Evolutionary conservation across 2,888 invertebrate genomes (phyloP).

Genomic region (Ennomos fuscantarius): DNA sequence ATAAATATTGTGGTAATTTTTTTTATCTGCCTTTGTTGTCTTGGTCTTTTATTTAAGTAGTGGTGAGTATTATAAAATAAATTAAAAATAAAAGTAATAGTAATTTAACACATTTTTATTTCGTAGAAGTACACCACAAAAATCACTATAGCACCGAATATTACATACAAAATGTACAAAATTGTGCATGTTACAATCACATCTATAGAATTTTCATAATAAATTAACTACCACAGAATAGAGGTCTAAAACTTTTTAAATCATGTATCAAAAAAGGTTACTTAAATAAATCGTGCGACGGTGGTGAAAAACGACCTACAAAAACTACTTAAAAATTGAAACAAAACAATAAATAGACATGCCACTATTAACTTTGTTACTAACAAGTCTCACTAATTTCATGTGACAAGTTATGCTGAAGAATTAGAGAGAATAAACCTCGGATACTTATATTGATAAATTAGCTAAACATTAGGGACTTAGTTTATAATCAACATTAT

Average conservation of each 20-base stretch:
- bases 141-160: conserved; percentile 82
- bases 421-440: no score
- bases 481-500: conserved; percentile 5
- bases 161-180: conserved; percentile 84
- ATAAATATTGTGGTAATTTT: conserved; percentile 57
- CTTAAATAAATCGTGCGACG: no score
- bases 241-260: not conserved
- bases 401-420: no score
- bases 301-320: no score
- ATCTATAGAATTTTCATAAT: conserved; percentile 19
- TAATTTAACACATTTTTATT: conserved; percentile 51
- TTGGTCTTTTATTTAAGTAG: not conserved
- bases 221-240: conserved; percentile 20
- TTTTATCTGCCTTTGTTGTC: conserved; percentile 43
- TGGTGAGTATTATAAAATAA: no score
- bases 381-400: not conserved
- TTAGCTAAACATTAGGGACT: not conserved
- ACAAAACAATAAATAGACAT: no score
- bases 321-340: no score
- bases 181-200: conserved; percentile 68
- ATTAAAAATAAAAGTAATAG: conserved; percentile 9
- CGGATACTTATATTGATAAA: not conserved
- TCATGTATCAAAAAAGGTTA: no score
- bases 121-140: conserved; percentile 75
- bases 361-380: not conserved